A percentile compares a stretch with the other conserved stretches of the same genome.
Evolutionary conservation across 2,888 invertebrate genomes (phyloP).

Genomic region (Chromoteleia sp.): DNA sequence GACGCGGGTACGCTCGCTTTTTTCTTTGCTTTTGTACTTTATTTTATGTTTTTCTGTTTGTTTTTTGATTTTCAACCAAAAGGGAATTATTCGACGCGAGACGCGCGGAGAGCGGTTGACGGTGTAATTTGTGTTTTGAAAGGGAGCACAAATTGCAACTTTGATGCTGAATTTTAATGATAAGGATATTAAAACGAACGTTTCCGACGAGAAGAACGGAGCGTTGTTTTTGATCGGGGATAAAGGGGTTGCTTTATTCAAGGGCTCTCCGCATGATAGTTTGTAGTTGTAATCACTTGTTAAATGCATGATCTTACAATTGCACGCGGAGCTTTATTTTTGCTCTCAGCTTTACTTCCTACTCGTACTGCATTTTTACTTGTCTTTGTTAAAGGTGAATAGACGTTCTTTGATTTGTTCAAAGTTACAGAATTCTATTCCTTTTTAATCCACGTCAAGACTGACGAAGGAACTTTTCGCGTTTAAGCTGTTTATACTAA

Average conservation of each 20-base stretch:
- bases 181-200: constrained; percentile 19
- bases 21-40: background rate
- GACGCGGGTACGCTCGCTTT: background rate
- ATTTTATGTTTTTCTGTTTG: background rate
- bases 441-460: too few species aligned
- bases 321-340: too few species aligned
- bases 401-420: too few species aligned
- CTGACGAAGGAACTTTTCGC: too few species aligned
- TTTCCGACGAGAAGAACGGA: background rate
- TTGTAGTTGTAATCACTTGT: background rate
- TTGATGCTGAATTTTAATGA: constrained; percentile 27
- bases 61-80: background rate
- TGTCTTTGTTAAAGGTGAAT: too few species aligned
- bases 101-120: background rate
- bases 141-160: constrained; percentile 23
- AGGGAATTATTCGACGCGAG: constrained; percentile 13
- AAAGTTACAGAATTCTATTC: too few species aligned
- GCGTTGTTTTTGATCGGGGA: background rate
- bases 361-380: too few species aligned
- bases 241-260: background rate
- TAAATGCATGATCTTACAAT: too few species aligned
- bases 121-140: constrained; percentile 15
- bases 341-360: too few species aligned
- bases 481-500: too few species aligned
- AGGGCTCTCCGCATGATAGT: background rate